Conservation (phyloP, 2,888 invertebrate species). For the Periphyllus acericola region DNA sequence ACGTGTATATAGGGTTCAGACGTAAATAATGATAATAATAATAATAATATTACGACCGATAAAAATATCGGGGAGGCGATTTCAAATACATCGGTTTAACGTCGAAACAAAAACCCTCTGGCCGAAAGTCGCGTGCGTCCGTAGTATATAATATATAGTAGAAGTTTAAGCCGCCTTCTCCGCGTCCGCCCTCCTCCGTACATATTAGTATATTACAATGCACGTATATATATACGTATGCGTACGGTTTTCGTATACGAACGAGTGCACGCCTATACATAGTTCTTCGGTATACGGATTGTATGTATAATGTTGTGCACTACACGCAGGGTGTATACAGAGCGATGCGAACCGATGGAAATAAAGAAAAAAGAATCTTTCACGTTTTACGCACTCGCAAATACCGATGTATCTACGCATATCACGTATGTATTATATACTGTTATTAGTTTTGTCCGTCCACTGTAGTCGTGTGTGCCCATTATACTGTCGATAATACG, state of each 20-base stretch:
- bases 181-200: background rate
- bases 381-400: background rate
- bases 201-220: too few species aligned
- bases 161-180: background rate
- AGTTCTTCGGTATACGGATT: too few species aligned
- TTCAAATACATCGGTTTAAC: constrained; percentile 12
- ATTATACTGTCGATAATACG: background rate
- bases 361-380: background rate
- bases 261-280: background rate
- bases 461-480: background rate
- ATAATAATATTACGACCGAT: background rate
- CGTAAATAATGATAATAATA: background rate
- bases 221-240: background rate
- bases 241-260: background rate
- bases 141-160: background rate
- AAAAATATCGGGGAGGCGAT: background rate
- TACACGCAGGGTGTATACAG: background rate
- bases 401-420: background rate
- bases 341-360: background rate
- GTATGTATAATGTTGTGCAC: too few species aligned
- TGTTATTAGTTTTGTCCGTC: background rate
- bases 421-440: background rate
- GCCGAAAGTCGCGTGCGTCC: background rate
- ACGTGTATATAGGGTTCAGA: background rate
- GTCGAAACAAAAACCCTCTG: background rate